phyloP scores from a whole-genome alignment of 2,888 invertebrate species.

The Mythimna loreyi region DNA sequence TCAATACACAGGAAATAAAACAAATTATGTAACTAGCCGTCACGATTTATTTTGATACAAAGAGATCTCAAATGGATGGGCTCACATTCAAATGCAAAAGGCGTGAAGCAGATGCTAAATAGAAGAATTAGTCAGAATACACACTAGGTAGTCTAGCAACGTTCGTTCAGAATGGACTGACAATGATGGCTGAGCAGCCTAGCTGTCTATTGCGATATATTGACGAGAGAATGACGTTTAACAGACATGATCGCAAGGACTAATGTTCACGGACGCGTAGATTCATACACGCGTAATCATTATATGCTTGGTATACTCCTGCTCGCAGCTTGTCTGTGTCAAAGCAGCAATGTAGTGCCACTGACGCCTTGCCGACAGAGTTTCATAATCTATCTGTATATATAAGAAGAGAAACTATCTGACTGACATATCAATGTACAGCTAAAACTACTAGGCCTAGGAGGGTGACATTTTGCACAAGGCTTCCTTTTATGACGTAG shows the following conservation, averaged over 20 bases:
- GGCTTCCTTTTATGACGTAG: no score
- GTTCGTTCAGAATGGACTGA: conserved; percentile 21
- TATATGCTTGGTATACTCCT: no score
- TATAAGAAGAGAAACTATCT: no score
- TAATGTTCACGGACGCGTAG: no score
- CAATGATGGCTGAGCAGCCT: conserved; percentile 22
- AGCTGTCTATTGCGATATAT: conserved; percentile 28
- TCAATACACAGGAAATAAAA: conserved; percentile 8
- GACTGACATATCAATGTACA: no score
- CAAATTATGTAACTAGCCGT: background rate
- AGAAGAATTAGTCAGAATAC: conserved; percentile 17
- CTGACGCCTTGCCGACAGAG: no score
- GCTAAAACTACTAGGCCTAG: no score
- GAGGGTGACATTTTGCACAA: no score
- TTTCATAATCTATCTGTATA: no score
- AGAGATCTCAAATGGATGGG: conserved; percentile 1
- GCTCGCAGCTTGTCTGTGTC: no score
- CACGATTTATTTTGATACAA: conserved; percentile 8
- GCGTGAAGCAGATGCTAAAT: conserved; percentile 35
- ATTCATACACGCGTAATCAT: no score
- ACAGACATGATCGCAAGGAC: background rate
- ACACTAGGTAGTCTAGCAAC: conserved; percentile 30
- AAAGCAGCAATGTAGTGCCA: no score
- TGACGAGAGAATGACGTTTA: conserved; percentile 28
- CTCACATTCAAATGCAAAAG: background rate